A percentile compares a stretch with the other conserved stretches of the same genome.
Conservation (phyloP, 2,113 vertebrate genomes). For the Ranitomeya imitator region DNA sequence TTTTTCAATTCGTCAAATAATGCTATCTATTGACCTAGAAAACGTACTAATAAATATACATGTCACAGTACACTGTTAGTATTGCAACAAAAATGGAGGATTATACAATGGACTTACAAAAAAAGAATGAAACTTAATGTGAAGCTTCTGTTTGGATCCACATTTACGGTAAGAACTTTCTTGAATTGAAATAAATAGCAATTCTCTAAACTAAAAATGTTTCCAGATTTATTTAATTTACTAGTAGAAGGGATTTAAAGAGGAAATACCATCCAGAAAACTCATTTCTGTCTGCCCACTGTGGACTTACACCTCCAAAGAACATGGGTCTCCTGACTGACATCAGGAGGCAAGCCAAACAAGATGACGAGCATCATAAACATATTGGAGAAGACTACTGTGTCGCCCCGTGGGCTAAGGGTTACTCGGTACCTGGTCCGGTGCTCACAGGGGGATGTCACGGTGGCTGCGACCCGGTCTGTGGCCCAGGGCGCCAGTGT, state of each 20-base stretch:
- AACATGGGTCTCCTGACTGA: neutral
- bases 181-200: neutral
- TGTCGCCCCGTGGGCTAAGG: too few species aligned
- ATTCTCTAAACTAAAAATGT: neutral
- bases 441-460: too few species aligned
- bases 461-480: too few species aligned
- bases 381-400: too few species aligned
- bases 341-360: too few species aligned
- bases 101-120: neutral
- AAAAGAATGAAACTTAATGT: neutral
- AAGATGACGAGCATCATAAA: too few species aligned
- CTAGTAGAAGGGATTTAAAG: neutral
- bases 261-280: neutral
- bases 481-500: too few species aligned
- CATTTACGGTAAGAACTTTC: neutral
- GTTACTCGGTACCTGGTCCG: too few species aligned
- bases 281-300: neutral
- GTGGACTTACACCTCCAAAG: neutral
- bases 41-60: neutral
- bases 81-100: neutral
- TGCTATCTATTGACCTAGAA: conserved; percentile 16
- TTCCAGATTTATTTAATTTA: neutral
- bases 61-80: neutral
- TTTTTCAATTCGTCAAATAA: neutral
- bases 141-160: neutral